Evolutionary conservation across 2,888 invertebrate genomes (phyloP), one percentile per base, ranked within the genome.

Genomic region (Sinopyrophorus schimmeli): DNA sequence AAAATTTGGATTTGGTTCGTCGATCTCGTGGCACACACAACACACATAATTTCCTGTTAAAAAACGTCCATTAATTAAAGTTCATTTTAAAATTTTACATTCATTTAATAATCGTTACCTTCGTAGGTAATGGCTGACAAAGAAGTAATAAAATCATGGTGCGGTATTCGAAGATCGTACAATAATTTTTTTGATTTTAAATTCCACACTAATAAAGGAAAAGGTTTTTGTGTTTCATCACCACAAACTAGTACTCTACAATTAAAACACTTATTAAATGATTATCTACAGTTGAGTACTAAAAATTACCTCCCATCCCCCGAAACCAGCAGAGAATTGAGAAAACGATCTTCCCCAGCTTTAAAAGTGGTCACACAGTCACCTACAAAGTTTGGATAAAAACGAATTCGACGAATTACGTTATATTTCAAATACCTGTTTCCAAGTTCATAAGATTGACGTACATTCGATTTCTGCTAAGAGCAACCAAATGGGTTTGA

Each of bases 181-280:
- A 92, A 77, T 54, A 93, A 76, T 70, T 92, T 92, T 42, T 89
- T 80, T 11, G 89, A 89, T 24, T 87, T 81, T 55, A 93, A 76
- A 63, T 91, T 90, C 92, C 92, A 93, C 20, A 93, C 92, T 28
- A 93, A 80, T 55, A 93, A 75, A 0, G 92, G 92, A 72, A 92
- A 92, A 10, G 92, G 92, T 70, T 92, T 92, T 73, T 92, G 92
- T 1, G 92, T 92, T 76, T 92, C 92, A 71, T 93, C 92, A 4
- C 92, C 92, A 68, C 92, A 92, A 1, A 92, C 92, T 53, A 92
- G 78, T 39, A 91, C 83, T 67, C 89, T 87, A n/a, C n/a, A n/a
- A n/a, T n/a, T n/a, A 66, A 11, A 72, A 71, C 1, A 21, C 5
- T n/a, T 2, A n/a, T 21, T 21, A 18, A 18, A 18, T 18, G 18